Conservation (phyloP, 2,113 vertebrate genomes). For the Romanogobio albipinnatus region DNA sequence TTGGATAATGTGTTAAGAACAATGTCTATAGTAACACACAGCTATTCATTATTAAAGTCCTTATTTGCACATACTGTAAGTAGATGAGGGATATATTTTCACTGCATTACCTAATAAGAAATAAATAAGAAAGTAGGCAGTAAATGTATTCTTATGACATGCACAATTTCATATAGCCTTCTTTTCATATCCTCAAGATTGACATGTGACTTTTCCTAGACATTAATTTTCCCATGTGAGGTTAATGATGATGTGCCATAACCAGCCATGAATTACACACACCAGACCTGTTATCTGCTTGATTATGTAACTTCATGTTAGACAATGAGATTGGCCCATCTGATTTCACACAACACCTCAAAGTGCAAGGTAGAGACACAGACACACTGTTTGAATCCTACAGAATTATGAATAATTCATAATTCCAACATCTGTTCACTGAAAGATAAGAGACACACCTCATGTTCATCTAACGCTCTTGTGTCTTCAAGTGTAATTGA, state of each 20-base stretch:
- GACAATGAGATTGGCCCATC: background rate
- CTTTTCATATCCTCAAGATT: background rate
- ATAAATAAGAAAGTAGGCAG: background rate
- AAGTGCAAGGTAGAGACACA: background rate
- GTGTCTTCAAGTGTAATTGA: background rate
- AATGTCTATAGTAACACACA: background rate
- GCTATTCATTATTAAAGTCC: background rate
- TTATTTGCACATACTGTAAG: background rate
- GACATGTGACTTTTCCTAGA: background rate
- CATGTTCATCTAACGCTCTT: background rate
- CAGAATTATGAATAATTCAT: conserved; percentile 19
- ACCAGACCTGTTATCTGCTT: conserved; percentile 14
- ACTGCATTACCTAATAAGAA: background rate
- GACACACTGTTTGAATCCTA: background rate
- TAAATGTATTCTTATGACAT: background rate
- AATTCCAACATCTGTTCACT: background rate
- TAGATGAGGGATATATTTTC: background rate
- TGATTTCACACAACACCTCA: background rate
- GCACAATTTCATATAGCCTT: background rate
- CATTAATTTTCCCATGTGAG: background rate
- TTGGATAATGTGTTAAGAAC: background rate
- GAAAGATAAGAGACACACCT: background rate
- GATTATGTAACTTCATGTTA: background rate
- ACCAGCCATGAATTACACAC: background rate
- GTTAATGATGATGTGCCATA: conserved; percentile 1